These are phyloP conservation scores for Aldabrachelys gigantea DNA, from an alignment of 2,113 vertebrate genomes.

Conservation along the genomic window DNA sequence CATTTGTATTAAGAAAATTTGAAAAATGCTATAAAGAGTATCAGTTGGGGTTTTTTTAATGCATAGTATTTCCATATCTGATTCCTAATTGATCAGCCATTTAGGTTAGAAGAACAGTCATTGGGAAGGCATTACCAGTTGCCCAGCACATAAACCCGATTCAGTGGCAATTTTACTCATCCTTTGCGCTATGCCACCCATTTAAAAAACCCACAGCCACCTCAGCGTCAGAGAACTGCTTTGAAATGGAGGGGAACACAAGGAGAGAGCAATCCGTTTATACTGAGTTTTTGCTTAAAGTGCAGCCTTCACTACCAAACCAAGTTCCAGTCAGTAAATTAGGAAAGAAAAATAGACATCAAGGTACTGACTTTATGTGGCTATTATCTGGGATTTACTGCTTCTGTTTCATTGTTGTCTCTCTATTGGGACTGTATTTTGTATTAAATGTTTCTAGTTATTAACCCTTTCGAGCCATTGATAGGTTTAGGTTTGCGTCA, in stretches of 20 bases:
- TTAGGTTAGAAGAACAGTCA: neutral
- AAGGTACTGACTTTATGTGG: rapidly evolving
- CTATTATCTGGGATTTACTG: neutral
- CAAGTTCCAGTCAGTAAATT: neutral
- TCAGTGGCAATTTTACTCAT: conserved; percentile 53
- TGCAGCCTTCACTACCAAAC: neutral
- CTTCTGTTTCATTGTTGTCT: neutral
- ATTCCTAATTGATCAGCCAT: conserved; percentile 19
- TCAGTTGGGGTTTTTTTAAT: rapidly evolving
- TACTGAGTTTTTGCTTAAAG: neutral
- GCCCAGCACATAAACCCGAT: conserved; percentile 3
- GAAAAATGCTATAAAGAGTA: neutral
- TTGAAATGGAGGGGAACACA: neutral
- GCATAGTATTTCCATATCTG: conserved; percentile 28
- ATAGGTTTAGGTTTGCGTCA: neutral
- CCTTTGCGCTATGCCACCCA: neutral
- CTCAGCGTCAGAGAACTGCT: neutral
- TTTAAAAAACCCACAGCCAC: neutral
- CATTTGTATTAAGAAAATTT: neutral
- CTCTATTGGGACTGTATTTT: neutral
- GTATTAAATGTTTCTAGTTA: neutral
- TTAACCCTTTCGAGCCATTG: neutral
- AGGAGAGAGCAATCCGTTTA: neutral
- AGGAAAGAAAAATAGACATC: rapidly evolving
- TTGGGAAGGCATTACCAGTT: conserved; percentile 50